Percentiles rank a stretch among this genome's conserved stretches.
Evolutionary conservation across 2,797 vertebrate species (phyloP).

Genomic region (Sternotherus odoratus): DNA sequence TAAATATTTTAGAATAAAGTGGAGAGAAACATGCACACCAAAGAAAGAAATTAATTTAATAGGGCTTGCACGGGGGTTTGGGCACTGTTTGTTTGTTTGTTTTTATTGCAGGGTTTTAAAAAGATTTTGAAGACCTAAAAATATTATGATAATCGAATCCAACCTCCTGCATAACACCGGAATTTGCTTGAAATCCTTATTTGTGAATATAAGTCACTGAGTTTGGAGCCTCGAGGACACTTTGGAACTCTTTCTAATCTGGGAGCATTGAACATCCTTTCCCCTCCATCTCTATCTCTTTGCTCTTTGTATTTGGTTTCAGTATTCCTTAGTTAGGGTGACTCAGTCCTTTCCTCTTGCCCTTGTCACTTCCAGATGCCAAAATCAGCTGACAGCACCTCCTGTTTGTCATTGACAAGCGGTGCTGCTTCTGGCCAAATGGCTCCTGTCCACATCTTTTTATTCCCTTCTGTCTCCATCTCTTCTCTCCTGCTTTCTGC

Average conservation of each 20-base stretch:
- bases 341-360: background rate
- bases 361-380: background rate
- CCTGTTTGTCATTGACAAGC: background rate
- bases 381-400: background rate
- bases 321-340: background rate
- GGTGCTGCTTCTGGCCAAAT: background rate
- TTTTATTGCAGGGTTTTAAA: background rate
- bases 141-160: background rate
- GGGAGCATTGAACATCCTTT: background rate
- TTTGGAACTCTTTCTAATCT: background rate
- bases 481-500: background rate
- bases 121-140: background rate
- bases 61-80: too few relatives aligned
- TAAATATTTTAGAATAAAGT: background rate
- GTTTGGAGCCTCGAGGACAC: background rate
- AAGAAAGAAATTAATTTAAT: background rate
- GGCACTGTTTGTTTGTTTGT: too few relatives aligned
- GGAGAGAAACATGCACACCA: background rate
- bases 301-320: background rate
- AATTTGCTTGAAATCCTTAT: background rate
- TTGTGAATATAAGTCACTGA: background rate
- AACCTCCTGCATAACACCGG: background rate
- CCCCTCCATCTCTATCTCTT: background rate
- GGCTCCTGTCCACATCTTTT: background rate
- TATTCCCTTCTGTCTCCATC: background rate